Percentiles rank a stretch among this genome's conserved stretches.
phyloP scores from a whole-genome alignment of 2,113 vertebrate genomes.

The Chiloscyllium plagiosum region DNA sequence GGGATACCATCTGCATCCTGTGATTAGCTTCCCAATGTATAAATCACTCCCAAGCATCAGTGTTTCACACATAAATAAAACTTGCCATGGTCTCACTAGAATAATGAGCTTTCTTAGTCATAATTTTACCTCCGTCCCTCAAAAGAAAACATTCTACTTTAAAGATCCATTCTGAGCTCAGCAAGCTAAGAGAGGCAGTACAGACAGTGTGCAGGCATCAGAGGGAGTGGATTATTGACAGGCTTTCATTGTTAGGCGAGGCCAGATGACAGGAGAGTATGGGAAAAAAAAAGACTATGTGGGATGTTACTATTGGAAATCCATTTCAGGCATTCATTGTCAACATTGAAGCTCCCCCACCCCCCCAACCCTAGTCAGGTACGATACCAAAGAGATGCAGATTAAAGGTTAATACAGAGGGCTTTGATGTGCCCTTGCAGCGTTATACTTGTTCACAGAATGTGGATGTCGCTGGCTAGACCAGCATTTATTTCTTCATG shows the following conservation, averaged over 20 bases:
- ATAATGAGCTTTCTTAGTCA: slow-evolving; percentile 3
- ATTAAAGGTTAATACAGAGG: background rate
- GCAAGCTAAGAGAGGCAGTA: background rate
- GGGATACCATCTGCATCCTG: slow-evolving; percentile 25
- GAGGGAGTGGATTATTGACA: background rate
- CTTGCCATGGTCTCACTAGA: background rate
- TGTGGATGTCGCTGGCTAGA: too few relatives aligned
- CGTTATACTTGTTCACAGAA: too few relatives aligned
- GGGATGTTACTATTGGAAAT: background rate
- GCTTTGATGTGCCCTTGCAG: too few relatives aligned
- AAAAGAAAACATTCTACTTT: slow-evolving; percentile 2
- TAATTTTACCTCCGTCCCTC: slow-evolving; percentile 1
- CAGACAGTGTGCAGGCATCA: background rate
- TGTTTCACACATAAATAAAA: background rate
- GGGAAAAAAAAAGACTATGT: too few relatives aligned
- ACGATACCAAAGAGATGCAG: background rate
- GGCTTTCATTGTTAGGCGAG: background rate
- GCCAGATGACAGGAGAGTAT: background rate
- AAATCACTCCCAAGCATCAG: background rate
- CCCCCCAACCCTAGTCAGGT: background rate
- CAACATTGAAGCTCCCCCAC: background rate
- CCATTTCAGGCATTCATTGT: background rate
- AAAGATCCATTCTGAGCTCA: background rate
- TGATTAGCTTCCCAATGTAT: slow-evolving; percentile 19
- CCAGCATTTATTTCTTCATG: too few relatives aligned